Evolutionary conservation across 2,113 vertebrate genomes (phyloP).

Genomic region (Semnopithecus entellus): DNA sequence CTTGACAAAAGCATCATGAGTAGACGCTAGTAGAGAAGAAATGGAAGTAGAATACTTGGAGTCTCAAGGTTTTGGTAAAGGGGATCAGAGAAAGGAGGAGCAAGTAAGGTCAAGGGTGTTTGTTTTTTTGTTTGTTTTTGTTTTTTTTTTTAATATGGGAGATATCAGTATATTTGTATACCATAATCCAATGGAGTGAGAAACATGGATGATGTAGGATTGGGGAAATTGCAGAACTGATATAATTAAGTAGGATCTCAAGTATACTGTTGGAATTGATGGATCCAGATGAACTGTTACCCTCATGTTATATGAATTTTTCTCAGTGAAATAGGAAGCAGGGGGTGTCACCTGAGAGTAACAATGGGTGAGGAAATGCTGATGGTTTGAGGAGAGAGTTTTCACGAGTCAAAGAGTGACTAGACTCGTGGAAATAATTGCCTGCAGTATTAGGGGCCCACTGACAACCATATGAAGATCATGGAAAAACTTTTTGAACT

Average conservation of each 20-base stretch:
- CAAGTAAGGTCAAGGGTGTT: background rate
- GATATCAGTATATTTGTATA: background rate
- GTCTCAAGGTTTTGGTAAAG: conserved; percentile 13
- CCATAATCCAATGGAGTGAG: background rate
- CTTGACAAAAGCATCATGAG: background rate
- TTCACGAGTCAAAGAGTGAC: background rate
- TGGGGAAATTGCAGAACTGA: background rate
- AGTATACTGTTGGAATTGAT: background rate
- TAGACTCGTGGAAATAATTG: conserved; percentile 25
- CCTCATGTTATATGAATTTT: background rate
- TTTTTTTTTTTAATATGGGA: background rate
- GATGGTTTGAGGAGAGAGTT: background rate
- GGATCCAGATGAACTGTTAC: background rate
- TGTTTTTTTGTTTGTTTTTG: background rate
- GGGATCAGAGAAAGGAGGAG: background rate
- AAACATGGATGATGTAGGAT: background rate
- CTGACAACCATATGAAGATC: background rate
- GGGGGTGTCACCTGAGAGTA: background rate
- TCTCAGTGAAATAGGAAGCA: conserved; percentile 7
- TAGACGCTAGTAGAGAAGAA: background rate
- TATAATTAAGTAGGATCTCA: background rate
- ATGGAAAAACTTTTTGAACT: background rate
- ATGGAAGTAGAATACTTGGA: background rate
- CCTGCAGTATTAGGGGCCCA: background rate
- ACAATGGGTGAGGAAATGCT: background rate